phyloP scores from a whole-genome alignment of 2,888 invertebrate genomes.

The Synergus itoensis region DNA sequence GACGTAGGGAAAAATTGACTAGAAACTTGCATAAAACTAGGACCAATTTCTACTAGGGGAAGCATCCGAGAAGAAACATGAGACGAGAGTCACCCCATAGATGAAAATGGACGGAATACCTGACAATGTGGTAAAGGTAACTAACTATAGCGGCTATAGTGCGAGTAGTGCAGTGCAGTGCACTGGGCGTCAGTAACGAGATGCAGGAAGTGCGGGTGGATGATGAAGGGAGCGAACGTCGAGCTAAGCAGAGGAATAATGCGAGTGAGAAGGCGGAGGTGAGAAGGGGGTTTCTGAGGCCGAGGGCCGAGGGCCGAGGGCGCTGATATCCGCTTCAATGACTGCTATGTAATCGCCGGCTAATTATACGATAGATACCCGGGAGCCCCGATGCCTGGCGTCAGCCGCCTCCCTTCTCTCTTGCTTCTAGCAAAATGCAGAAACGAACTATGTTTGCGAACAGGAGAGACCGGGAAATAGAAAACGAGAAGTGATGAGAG shows the following conservation, averaged over 20 bases:
- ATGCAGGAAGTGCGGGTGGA: constrained; percentile 74
- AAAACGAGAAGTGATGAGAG: background rate
- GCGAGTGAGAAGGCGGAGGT: constrained; percentile 48
- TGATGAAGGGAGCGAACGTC: constrained; percentile 47
- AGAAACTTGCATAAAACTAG: no score
- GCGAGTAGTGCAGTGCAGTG: constrained; percentile 57
- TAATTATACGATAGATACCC: constrained; percentile 77
- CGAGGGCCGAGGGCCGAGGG: constrained; percentile 65
- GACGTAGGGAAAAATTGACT: no score
- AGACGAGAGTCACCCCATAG: background rate
- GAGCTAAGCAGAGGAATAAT: constrained; percentile 55
- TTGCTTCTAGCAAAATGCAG: background rate
- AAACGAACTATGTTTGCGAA: background rate
- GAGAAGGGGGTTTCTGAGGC: constrained; percentile 53
- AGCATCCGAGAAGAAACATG: background rate
- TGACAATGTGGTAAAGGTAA: constrained; percentile 25
- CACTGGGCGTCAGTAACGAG: constrained; percentile 75
- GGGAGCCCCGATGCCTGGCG: constrained; percentile 64
- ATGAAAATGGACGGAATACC: background rate
- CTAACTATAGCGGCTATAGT: constrained; percentile 19
- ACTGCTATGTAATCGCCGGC: constrained; percentile 76
- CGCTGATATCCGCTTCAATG: constrained; percentile 75
- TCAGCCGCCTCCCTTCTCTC: constrained; percentile 63
- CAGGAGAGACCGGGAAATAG: background rate
- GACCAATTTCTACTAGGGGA: no score